A percentile compares a stretch with the other conserved stretches of the same genome.
phyloP scores from a whole-genome alignment of 1,140 invertebrate genomes.

The Temnothorax nylanderi region DNA sequence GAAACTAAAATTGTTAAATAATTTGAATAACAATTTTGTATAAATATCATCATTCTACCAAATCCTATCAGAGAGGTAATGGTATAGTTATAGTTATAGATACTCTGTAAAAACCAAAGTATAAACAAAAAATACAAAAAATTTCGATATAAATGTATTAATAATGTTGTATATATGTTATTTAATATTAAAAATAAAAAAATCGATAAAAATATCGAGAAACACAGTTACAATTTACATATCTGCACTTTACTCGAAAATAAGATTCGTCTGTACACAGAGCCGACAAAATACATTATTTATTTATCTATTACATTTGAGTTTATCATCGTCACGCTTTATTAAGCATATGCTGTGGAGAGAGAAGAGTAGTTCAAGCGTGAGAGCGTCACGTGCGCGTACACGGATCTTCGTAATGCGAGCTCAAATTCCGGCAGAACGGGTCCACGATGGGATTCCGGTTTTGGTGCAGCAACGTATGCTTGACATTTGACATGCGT shows the following conservation, averaged over 20 bases:
- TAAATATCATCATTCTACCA: background rate
- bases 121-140: background rate
- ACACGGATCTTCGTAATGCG: background rate
- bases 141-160: background rate
- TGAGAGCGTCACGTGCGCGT: background rate
- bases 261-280: background rate
- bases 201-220: background rate
- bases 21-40: background rate
- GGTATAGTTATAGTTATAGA: no score
- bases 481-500: slow-evolving; percentile 64
- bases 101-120: no score
- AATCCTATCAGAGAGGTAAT: background rate
- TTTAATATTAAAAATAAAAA: background rate
- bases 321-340: background rate
- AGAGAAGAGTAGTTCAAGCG: background rate
- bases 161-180: background rate
- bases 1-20: background rate
- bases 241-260: background rate
- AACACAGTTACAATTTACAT: background rate
- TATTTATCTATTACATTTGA: background rate
- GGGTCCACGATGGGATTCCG: slow-evolving; percentile 37
- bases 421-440: slow-evolving; percentile 38
- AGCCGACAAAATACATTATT: background rate
- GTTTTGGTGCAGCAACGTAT: slow-evolving; percentile 60
- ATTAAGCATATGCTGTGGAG: background rate